These are phyloP conservation scores for Lasiurus cinereus DNA, from an alignment of 2,113 vertebrate genomes.

Conservation along the genomic window DNA sequence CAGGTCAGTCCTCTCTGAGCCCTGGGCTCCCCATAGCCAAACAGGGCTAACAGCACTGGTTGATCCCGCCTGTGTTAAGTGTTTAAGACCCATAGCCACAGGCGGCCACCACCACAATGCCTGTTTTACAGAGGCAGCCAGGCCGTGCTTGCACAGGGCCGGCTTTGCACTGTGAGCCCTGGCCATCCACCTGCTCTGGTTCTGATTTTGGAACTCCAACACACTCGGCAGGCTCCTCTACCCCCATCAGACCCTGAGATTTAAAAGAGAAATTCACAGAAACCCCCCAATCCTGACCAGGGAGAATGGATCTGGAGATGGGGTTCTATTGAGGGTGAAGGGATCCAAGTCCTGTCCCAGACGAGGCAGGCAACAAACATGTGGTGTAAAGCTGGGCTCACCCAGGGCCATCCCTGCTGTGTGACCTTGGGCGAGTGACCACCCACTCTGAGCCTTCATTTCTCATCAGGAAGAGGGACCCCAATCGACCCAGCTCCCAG, in stretches of 20 bases:
- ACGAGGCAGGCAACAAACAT: neutral
- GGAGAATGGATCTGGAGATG: neutral
- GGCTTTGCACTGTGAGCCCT: neutral
- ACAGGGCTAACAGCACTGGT: rapidly evolving
- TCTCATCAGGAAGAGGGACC: neutral
- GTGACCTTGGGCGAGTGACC: rapidly evolving
- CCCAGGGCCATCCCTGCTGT: neutral
- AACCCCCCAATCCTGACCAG: neutral
- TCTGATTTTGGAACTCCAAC: neutral
- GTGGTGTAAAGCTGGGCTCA: rapidly evolving
- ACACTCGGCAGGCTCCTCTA: rapidly evolving
- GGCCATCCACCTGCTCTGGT: neutral
- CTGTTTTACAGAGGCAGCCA: neutral
- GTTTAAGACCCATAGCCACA: neutral
- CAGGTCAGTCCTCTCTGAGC: neutral
- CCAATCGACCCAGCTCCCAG: rapidly evolving
- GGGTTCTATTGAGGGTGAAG: neutral
- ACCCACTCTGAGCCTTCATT: neutral
- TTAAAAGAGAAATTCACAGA: neutral
- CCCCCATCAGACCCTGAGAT: neutral
- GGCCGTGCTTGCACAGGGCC: neutral
- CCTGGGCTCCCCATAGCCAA: neutral
- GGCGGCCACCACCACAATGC: rapidly evolving
- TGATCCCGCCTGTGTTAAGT: neutral
- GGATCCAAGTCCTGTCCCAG: neutral